Evolutionary conservation across 1,140 invertebrate genomes (phyloP).

Genomic region (Philaenus spumarius): DNA sequence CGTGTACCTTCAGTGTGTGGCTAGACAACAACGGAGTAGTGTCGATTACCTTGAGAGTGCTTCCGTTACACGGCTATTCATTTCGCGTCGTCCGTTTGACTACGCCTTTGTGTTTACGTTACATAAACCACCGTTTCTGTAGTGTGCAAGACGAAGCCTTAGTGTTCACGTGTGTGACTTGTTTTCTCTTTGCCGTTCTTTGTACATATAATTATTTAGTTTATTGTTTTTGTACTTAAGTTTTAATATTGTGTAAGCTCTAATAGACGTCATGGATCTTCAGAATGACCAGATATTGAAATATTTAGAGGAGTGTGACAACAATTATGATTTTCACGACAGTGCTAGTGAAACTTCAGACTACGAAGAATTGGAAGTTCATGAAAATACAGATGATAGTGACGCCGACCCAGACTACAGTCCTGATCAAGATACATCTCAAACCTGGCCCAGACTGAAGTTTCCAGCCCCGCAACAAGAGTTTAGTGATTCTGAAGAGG

Average conservation of each 20-base stretch:
- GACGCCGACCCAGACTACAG: constrained; percentile 8
- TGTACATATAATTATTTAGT: not conserved
- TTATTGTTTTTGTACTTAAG: no score
- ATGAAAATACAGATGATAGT: constrained; percentile 9
- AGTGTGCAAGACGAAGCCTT: no score
- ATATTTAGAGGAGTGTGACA: not conserved
- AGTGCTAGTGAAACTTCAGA: constrained; percentile 6
- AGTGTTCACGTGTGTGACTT: no score
- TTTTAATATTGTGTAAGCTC: no score
- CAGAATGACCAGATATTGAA: constrained; percentile 4
- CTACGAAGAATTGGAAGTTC: constrained; percentile 5
- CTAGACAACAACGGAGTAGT: no score
- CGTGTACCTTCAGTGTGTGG: no score
- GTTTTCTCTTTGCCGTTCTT: no score
- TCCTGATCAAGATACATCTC: constrained; percentile 6
- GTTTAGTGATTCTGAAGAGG: not conserved
- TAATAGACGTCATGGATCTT: not conserved
- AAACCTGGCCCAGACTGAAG: not conserved
- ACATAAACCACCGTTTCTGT: no score
- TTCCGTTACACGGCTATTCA: no score
- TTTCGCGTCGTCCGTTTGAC: no score
- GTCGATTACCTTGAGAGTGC: no score
- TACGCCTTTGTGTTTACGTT: no score
- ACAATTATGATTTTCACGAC: constrained; percentile 4
- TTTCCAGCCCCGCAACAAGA: not conserved